Percentiles rank a stretch among this genome's conserved stretches.
These are phyloP conservation scores for Gobio gobio DNA, from an alignment of 2,113 vertebrate genomes.

Conservation along the genomic window DNA sequence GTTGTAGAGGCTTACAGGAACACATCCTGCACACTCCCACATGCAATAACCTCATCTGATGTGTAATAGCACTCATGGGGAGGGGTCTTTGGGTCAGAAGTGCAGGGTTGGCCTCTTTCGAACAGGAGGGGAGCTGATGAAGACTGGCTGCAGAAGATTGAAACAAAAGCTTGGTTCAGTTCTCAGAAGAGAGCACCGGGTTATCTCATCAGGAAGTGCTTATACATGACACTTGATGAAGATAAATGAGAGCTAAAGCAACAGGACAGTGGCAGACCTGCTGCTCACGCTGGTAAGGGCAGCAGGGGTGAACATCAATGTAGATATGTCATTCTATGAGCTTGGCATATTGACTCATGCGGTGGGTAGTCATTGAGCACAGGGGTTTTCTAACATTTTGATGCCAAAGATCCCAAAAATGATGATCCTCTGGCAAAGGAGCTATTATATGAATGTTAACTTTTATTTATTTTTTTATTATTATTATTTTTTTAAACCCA, in stretches of 20 bases:
- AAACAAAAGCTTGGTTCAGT: conserved; percentile 62
- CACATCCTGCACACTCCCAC: neutral
- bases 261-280: conserved; percentile 59
- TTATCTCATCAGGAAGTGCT: conserved; percentile 58
- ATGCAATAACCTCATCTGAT: conserved; percentile 12
- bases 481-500: no score
- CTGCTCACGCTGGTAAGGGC: conserved; percentile 9
- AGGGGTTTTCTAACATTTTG: neutral
- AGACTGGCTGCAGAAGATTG: conserved; percentile 2
- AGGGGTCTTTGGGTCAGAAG: conserved; percentile 6
- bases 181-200: conserved; percentile 64
- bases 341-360: neutral
- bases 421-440: neutral
- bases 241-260: conserved; percentile 72
- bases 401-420: neutral
- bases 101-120: conserved; percentile 47
- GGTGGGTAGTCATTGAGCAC: neutral
- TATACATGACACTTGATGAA: conserved; percentile 69
- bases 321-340: neutral
- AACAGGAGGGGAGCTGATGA: conserved; percentile 51
- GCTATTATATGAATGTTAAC: neutral
- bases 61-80: conserved; percentile 7
- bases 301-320: conserved; percentile 11
- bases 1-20: neutral
- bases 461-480: neutral